Conservation (phyloP, 2,888 invertebrate species). For the Rhopalosiphum nymphaeae region DNA sequence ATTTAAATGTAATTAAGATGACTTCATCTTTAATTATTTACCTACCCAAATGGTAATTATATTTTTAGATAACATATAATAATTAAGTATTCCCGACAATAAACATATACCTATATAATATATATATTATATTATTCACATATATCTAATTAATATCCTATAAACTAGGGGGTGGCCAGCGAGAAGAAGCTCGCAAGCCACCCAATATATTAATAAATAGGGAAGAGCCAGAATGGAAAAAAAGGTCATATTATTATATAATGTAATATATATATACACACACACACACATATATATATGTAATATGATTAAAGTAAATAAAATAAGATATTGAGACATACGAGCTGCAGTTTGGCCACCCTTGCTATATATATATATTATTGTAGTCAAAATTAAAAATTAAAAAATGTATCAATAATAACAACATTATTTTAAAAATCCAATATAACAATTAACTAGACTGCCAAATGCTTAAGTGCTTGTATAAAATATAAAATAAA, state of each 20-base stretch:
- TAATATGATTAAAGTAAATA: too few species aligned
- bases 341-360: too few species aligned
- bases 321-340: too few species aligned
- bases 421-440: not conserved
- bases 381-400: not conserved
- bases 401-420: slow-evolving; percentile 3
- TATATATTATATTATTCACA: not conserved
- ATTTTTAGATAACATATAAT: not conserved
- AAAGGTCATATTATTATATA: too few species aligned
- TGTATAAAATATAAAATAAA: not conserved
- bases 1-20: not conserved
- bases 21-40: not conserved
- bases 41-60: not conserved
- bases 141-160: not conserved
- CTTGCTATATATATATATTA: not conserved
- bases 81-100: not conserved
- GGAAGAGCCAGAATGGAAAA: too few species aligned
- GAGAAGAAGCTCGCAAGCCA: too few species aligned
- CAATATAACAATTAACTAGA: not conserved
- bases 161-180: too few species aligned
- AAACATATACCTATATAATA: not conserved
- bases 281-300: too few species aligned
- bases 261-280: too few species aligned
- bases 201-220: too few species aligned
- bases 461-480: too few species aligned